Evolutionary conservation across 2,888 invertebrate species (phyloP).

Genomic region (Xylota segnis): DNA sequence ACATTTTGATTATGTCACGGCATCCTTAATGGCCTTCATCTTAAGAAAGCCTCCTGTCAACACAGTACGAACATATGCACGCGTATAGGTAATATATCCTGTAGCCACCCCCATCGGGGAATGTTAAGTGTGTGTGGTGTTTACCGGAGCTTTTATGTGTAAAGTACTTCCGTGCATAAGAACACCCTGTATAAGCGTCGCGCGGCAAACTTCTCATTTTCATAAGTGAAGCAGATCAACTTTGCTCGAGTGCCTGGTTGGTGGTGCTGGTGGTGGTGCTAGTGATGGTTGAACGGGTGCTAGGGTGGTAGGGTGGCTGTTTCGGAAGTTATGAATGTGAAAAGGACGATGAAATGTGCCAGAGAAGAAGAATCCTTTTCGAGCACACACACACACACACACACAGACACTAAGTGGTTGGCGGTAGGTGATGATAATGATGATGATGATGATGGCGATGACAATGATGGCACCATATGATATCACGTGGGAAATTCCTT

Average conservation of each 20-base stretch:
- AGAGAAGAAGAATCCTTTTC: neutral
- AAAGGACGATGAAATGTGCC: conserved; percentile 25
- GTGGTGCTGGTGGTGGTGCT: neutral
- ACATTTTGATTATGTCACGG: conserved; percentile 24
- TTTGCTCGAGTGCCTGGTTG: conserved; percentile 23
- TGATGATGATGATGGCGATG: neutral
- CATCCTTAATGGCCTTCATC: conserved; percentile 21
- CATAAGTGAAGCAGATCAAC: conserved; percentile 63
- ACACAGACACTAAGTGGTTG: conserved; percentile 13
- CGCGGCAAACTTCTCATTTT: conserved; percentile 50
- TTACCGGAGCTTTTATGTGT: conserved; percentile 43
- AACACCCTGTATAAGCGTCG: conserved; percentile 38
- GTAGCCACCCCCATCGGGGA: conserved; percentile 8
- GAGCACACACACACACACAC: neutral
- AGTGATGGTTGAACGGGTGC: too few relatives aligned
- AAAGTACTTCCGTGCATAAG: conserved; percentile 65
- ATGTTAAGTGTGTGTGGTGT: conserved; percentile 21
- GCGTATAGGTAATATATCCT: too few relatives aligned
- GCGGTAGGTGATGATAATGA: neutral
- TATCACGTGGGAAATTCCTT: conserved; percentile 58
- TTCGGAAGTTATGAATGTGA: conserved; percentile 21
- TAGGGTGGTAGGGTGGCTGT: neutral
- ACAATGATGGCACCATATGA: conserved; percentile 26
- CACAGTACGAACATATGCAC: too few relatives aligned
- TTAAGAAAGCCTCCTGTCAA: conserved; percentile 12